Base-by-base conservation (phyloP, 2,797 vertebrate species). In the Danio jaintianensis region DNA sequence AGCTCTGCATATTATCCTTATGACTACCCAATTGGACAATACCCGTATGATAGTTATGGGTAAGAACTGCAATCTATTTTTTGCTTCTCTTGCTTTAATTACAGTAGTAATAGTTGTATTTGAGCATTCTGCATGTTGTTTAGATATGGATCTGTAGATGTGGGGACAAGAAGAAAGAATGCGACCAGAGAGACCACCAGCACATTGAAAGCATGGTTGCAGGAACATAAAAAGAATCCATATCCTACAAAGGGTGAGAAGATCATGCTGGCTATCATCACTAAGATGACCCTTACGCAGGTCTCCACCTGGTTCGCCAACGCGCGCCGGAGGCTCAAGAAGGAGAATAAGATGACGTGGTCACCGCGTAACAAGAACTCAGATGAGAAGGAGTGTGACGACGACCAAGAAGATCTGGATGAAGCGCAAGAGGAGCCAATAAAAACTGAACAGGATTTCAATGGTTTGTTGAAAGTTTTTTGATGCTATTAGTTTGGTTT, bases 251-350 rank as follows among this genome's bases (percentile, higher is more conserved):
- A 96, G 55, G 95, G 95, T 20, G 95, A 96, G 89, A 96, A 96
- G 90, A 96, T 96, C 75, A 96, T 96, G 95, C 89, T 96, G 5
- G 95, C 95, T 29, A 96, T 96, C 86, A 96, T 96, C 86, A 96
- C 95, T 61, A 93, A 94, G 86, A 96, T 96, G 95, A 96, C 95
- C 4, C 95, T 96, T n/a, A 97, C 96, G 45, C 96, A 96, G 90
- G 96, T 97, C 67, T 98, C 96, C 75, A 98, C 96, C 3, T 98
- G 96, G 96, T 98, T 98, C 1, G 96, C 96, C 81, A 98, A 98
- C 0, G 96, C 96, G 7, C 93, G 96, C 68, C 90, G 96, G 63
- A 90, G 96, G 64, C 93, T 98, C 78, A 98, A 97, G 91, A 98
- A 97, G 88, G 96, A 97, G 88, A 98, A 97, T 89, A 97, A 97